Percentiles rank a stretch among this genome's conserved stretches.
Conservation (phyloP, 2,113 vertebrate species). For the Ophthalmolycus amberensis region DNA sequence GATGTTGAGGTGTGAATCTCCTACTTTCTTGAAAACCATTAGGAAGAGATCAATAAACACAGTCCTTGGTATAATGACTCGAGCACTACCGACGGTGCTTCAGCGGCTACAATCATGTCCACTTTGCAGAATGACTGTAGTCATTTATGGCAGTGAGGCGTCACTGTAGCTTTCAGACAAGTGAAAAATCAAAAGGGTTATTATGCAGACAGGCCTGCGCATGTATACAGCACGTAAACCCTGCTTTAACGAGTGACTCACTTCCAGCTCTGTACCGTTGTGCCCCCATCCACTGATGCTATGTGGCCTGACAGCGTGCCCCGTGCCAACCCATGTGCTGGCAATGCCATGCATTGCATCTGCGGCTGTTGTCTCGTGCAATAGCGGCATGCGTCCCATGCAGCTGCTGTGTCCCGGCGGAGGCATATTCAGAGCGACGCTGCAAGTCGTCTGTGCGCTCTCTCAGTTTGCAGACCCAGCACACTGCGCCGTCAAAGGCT, state of each 20-base stretch:
- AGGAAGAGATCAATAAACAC: conserved; percentile 16
- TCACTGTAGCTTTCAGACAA: conserved; percentile 15
- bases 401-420: conserved; percentile 19
- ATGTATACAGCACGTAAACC: conserved; percentile 19
- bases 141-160: neutral
- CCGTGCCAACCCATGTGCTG: conserved; percentile 31
- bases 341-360: conserved; percentile 27
- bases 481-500: conserved; percentile 45
- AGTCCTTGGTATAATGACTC: neutral
- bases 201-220: conserved; percentile 32
- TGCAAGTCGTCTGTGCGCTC: conserved; percentile 37
- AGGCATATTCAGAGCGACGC: conserved; percentile 39
- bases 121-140: conserved; percentile 2
- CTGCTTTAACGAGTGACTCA: conserved; percentile 49
- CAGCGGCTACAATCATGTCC: conserved; percentile 5
- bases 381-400: conserved; percentile 25
- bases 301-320: conserved; percentile 62
- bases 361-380: conserved; percentile 49
- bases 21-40: conserved; percentile 1
- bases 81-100: neutral
- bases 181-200: conserved; percentile 13
- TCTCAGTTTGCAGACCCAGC: conserved; percentile 52
- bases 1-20: neutral
- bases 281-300: conserved; percentile 44
- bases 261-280: conserved; percentile 38